Evolutionary conservation across 2,797 vertebrate genomes (phyloP), one percentile per base, ranked within the genome.

Genomic region (Microctenopoma lineatum): DNA sequence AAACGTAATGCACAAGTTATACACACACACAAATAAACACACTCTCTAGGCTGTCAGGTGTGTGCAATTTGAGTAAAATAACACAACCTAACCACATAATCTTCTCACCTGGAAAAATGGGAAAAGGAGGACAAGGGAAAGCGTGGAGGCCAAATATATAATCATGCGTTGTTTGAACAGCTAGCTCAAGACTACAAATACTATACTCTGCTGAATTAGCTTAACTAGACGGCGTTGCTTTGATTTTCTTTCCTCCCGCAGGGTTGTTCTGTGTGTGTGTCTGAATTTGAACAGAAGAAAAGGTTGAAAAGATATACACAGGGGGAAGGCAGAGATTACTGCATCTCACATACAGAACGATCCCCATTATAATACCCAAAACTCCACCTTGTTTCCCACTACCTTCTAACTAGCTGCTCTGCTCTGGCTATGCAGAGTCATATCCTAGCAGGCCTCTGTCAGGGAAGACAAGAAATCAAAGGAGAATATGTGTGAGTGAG

Each of bases 391-490:
- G 51, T 68, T 75, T 80, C 60, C 58, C 63, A 13, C 34, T 7
- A 47, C 92, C 90, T 92, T 59, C 92, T 92, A 92, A 92, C 93
- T 81, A 58, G 80, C 81, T 55, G 62, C 67, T 81, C 50, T 81
- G 52, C 70, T 87, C 76, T 93, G 95, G 94, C 94, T 91, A 93
- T 94, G 93, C 93, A 92, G 95, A 97, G 96, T 93, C 93, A 94
- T 95, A 96, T 96, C 95, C 93, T 91, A 90, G 94, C 92, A 83
- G 85, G 93, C 92, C 93, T 14, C 9, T 92, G 93, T 93, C 94
- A 94, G 91, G 93, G 93, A 54, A 53, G 57, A 92, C 21, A 95
- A 96, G 92, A 95, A 96, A 96, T 96, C 95, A 96, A 96, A 92
- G 77, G 77, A 81, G 84, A 76, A 95, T 95, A 95, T 95, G 73